Evolutionary conservation across 2,113 vertebrate genomes (phyloP), one percentile per base, ranked within the genome.

Genomic region (Micromys minutus): DNA sequence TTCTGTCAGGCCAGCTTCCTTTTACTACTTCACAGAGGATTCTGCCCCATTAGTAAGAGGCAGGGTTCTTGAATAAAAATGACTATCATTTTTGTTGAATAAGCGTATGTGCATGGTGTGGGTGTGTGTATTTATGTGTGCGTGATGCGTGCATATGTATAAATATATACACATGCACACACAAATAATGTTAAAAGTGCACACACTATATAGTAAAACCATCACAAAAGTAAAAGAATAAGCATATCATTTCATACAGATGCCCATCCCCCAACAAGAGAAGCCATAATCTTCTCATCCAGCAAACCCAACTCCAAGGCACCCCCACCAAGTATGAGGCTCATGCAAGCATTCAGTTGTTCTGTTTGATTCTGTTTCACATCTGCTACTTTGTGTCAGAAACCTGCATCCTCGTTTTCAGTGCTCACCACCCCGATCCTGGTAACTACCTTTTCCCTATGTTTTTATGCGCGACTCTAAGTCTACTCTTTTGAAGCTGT

Each of bases 401-500:
- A 24, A 67, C 21, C 36, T 65, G 10, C 12, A 45, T 21, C n/a
- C n/a, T 19, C 0, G 1, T 22, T 11, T 85, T 57, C 15, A 9
- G 34, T 15, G 5, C 36, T 16, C 4, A 42, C 42, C 26, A 12
- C 11, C 36, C 21, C 63, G n/a, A 3, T 39, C 21, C 21, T 90
- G 26, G 79, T 47, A 76, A 77, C 34, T 39, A 21, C 59, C 55
- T 1, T 55, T 55, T 90, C 31, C n/a, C 57, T 75, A 1, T 47
- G 15, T 63, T 1, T 76, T 3, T 47, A 5, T 90, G 81, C 34
- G 65, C 67, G 87, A 67, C 42, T 87, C 17, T 91, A 24, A 29
- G 79, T 87, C 19, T 81, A 45, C 87, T 84, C 61, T 83, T 81
- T 65, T 50, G 90, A 75, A 89, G 45, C 15, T 86, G 24, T 89